Base-by-base conservation (phyloP, 2,797 vertebrate species). In the Karalla daura region DNA sequence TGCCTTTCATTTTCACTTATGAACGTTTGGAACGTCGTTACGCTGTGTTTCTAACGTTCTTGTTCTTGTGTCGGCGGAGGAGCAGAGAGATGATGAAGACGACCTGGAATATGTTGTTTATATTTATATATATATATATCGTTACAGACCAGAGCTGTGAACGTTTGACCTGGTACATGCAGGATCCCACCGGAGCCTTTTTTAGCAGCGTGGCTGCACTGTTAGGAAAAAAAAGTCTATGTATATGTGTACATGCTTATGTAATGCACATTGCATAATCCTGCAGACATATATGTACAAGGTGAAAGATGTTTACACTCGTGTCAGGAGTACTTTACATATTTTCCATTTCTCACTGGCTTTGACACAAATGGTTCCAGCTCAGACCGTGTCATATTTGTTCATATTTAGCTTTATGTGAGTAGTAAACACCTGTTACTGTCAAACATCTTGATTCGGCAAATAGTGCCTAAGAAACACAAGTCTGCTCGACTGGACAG, bases 221-320 rank as follows among this genome's bases (percentile, higher is more conserved):
- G 30, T 11, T 33, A 35, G 52, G n/a, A 52, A 41, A 8, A 24
- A 23, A n/a, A n/a, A n/a, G n/a, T n/a, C n/a, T n/a, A n/a, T n/a
- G n/a, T 46, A 37, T 30, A 23, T 53, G 32, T 45, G 15, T 0
- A 0, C 15, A 5, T 14, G 30, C 18, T 76, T 58, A 27, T 44
- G 37, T 52, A 71, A 81, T 11, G 10, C 11, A 20, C 8, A 17
- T 74, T 77, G 46, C 41, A 59, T 53, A 74, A 54, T 15, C 6
- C 24, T 11, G 11, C 21, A 36, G 28, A 60, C 51, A 37, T 37
- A 20, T 39, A n/a, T n/a, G 39, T 18, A 47, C 24, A 32, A 36
- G 11, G n/a, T n/a, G n/a, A n/a, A n/a, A n/a, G 27, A 33, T 32
- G 43, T 73, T 46, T 49, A 24, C 33, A 52, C 18, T 63, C 50